Evolutionary conservation across 1,140 invertebrate species (phyloP).

Genomic region (Micrasema longulum): DNA sequence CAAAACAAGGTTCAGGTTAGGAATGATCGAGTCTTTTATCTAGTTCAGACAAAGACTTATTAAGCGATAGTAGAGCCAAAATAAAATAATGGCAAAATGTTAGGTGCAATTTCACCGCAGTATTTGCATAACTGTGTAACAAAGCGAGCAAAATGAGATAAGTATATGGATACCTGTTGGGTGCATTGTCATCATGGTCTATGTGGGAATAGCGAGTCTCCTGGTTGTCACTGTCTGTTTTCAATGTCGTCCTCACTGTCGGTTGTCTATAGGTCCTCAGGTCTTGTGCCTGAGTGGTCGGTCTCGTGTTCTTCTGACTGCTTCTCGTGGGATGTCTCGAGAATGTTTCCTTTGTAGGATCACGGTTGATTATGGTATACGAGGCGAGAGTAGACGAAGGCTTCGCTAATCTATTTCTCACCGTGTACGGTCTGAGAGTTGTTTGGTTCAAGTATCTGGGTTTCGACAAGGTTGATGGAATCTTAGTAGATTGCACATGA

Average conservation of each 20-base stretch:
- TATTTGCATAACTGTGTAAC: too few species aligned
- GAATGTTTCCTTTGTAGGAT: slow-evolving; percentile 43
- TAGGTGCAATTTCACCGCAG: neutral
- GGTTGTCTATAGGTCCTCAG: slow-evolving; percentile 52
- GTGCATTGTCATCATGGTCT: slow-evolving; percentile 65
- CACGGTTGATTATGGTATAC: neutral
- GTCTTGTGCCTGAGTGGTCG: slow-evolving; percentile 59
- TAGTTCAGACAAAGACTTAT: too few species aligned
- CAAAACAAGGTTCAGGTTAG: too few species aligned
- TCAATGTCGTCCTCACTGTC: slow-evolving; percentile 56
- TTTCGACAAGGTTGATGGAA: slow-evolving; percentile 42
- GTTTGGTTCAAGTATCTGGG: slow-evolving; percentile 66
- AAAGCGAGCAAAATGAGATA: too few species aligned
- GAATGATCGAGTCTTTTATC: too few species aligned
- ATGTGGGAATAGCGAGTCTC: slow-evolving; percentile 65
- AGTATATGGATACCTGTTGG: slow-evolving; percentile 62
- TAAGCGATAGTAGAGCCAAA: too few species aligned
- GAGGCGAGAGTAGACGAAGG: slow-evolving; percentile 58
- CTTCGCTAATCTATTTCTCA: slow-evolving; percentile 66
- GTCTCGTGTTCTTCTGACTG: slow-evolving; percentile 55
- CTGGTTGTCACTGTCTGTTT: slow-evolving; percentile 61
- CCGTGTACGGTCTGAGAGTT: slow-evolving; percentile 66
- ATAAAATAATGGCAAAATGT: too few species aligned
- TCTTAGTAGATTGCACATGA: slow-evolving; percentile 28
- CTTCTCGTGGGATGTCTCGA: slow-evolving; percentile 52